Evolutionary conservation across 2,888 invertebrate genomes (phyloP), one percentile per base, ranked within the genome.

Genomic region (Drosophila conformis): DNA sequence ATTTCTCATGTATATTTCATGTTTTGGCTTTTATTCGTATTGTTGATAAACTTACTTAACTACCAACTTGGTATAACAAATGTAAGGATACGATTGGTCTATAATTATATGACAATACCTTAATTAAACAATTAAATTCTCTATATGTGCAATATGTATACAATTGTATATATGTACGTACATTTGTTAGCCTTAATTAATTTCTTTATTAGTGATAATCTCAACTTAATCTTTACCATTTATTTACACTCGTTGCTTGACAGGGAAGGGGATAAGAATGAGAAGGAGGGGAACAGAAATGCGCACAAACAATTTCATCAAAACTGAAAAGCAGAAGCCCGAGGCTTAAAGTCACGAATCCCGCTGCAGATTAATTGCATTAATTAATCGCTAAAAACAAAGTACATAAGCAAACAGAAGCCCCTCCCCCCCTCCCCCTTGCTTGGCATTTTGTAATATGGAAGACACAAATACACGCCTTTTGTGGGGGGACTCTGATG

Each of bases 281-380:
- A 40, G 40, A 40, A n/a, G 25, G 25, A 46, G 31, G 18, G 31
- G 31, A 57, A 87, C 49, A 57, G 57, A 69, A 88, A 76, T 82
- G 89, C 89, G 90, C 84, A 84, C 82, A 76, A 88, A 88, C 89
- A 90, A 90, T 83, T 88, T 72, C 78, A 89, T 89, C 89, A 89
- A 90, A 80, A 65, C 60, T 33, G 79, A 46, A 61, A 57, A 70
- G 27, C 69, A 71, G 51, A 60, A 62, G 66, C 53, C 67, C 49
- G 40, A 46, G 60, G 53, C 66, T 21, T 25, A 65, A 54, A 76
- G 77, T 52, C 62, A 76, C 64, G 74, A 73, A 85, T 83, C 84
- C 90, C 89, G 89, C 86, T 88, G 81, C 93, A 90, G 91, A 93
- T 92, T 93, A 93, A 92, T 92, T 92, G 92, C 84, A 87, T 88